phyloP scores from a whole-genome alignment of 2,113 vertebrate species.

The Phocoena sinus region DNA sequence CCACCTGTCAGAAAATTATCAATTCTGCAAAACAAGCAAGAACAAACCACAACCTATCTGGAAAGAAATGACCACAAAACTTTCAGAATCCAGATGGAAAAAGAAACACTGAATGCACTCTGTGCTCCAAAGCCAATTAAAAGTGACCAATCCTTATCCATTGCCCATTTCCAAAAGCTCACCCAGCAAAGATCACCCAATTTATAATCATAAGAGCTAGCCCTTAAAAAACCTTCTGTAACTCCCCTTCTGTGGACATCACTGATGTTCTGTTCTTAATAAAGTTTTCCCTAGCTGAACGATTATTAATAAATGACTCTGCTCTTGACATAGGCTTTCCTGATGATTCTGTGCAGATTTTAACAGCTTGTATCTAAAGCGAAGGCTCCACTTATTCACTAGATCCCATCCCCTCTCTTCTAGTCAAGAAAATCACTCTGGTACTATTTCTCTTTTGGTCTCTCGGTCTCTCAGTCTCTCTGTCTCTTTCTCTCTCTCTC shows the following conservation, averaged over 20 bases:
- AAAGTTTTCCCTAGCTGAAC: not conserved
- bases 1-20: not conserved
- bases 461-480: not conserved
- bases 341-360: not conserved
- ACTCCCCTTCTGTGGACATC: not conserved
- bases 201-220: not conserved
- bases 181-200: not conserved
- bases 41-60: not conserved
- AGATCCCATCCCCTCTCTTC: not conserved
- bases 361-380: not conserved
- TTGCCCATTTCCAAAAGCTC: not conserved
- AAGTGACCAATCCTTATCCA: not conserved
- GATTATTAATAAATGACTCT: not conserved
- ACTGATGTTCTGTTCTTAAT: not conserved
- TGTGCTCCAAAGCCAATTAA: not conserved
- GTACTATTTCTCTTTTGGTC: not conserved
- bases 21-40: not conserved
- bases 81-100: not conserved
- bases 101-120: not conserved
- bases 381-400: not conserved
- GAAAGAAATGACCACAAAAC: not conserved
- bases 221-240: not conserved
- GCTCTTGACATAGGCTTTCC: not conserved
- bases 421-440: not conserved
- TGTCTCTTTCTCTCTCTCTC: too few species aligned